Percentiles rank a stretch among this genome's conserved stretches.
Conservation (phyloP, 2,113 vertebrate genomes). For the Pogona vitticeps region DNA sequence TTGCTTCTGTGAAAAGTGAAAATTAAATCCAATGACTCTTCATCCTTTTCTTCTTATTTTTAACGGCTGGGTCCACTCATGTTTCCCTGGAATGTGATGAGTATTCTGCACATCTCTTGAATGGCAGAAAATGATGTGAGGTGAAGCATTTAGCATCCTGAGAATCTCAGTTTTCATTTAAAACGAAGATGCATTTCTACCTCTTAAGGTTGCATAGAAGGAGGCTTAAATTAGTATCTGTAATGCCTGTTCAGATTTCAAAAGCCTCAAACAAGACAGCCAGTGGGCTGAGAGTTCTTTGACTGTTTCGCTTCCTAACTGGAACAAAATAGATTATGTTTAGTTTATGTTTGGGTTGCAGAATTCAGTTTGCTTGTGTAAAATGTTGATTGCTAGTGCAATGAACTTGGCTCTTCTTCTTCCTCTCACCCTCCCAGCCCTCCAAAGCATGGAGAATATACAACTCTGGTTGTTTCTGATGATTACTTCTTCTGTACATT, state of each 20-base stretch:
- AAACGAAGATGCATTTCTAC: not conserved
- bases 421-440: too few species aligned
- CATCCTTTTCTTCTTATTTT: not conserved
- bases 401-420: not conserved
- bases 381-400: not conserved
- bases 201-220: not conserved
- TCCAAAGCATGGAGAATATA: not conserved
- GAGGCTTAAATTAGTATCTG: not conserved
- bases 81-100: not conserved
- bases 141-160: not conserved
- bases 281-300: not conserved
- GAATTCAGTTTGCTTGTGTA: not conserved
- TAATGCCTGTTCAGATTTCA: not conserved
- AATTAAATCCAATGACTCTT: not conserved
- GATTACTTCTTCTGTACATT: not conserved
- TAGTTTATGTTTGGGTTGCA: not conserved
- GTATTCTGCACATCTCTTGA: not conserved
- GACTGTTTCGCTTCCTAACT: not conserved
- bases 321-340: not conserved
- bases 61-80: not conserved
- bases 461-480: not conserved
- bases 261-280: not conserved
- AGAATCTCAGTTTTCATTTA: not conserved
- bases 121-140: not conserved
- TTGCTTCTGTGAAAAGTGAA: too few species aligned